Percentiles rank a stretch among this genome's conserved stretches.
Conservation (phyloP, 2,888 invertebrate species). For the Carterocephalus palaemon region DNA sequence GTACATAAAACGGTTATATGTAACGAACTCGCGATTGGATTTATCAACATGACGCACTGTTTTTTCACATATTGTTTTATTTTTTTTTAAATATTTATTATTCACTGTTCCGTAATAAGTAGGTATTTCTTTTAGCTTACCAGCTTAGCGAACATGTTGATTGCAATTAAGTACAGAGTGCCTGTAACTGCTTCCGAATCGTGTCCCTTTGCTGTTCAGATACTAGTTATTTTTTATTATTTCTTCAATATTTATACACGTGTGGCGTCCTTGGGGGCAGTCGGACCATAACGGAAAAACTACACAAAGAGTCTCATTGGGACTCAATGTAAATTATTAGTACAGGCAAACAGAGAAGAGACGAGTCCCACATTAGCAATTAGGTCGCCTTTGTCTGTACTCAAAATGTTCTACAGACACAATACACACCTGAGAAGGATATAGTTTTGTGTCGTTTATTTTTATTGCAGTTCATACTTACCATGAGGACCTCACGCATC, state of each 20-base stretch:
- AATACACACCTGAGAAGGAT: constrained; percentile 41
- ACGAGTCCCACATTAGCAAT: constrained; percentile 66
- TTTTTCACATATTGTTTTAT: too few relatives aligned
- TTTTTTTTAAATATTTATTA: too few relatives aligned
- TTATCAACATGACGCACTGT: too few relatives aligned
- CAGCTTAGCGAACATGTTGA: constrained; percentile 64
- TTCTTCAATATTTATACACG: constrained; percentile 62
- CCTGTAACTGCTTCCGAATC: constrained; percentile 27
- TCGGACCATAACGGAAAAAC: constrained; percentile 65
- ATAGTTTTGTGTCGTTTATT: constrained; percentile 37
- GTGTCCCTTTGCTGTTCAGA: constrained; percentile 35
- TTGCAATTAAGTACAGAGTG: constrained; percentile 20
- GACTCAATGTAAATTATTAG: constrained; percentile 69
- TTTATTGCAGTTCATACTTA: constrained; percentile 39
- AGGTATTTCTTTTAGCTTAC: too few relatives aligned
- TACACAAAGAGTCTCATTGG: constrained; percentile 59
- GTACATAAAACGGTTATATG: too few relatives aligned
- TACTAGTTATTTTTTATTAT: constrained; percentile 41
- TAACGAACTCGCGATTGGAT: too few relatives aligned
- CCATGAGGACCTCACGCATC: constrained; percentile 10
- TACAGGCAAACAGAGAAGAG: constrained; percentile 54
- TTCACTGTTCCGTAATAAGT: too few relatives aligned
- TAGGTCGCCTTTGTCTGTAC: constrained; percentile 63
- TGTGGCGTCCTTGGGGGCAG: constrained; percentile 58
- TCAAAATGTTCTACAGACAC: constrained; percentile 42